phyloP scores from a whole-genome alignment of 2,113 vertebrate species.

The Percopsis transmontana region DNA sequence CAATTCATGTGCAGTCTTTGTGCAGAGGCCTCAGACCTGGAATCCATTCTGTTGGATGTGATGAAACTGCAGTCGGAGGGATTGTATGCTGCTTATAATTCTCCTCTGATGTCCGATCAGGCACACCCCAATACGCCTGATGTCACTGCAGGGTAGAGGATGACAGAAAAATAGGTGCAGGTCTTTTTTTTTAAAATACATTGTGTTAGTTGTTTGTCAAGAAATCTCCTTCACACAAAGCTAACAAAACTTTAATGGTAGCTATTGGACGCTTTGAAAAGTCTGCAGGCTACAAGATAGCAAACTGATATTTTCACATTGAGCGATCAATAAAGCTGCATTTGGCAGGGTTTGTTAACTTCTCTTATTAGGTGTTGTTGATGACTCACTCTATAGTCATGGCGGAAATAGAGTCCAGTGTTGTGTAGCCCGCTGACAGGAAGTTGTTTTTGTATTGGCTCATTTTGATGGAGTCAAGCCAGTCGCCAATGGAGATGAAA shows the following conservation, averaged over 20 bases:
- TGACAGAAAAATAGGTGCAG: slow-evolving; percentile 15
- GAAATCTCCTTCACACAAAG: too few relatives aligned
- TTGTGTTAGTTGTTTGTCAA: neutral
- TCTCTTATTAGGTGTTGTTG: neutral
- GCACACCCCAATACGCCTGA: slow-evolving; percentile 93
- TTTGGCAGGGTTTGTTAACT: neutral
- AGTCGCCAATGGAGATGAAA: slow-evolving; percentile 96
- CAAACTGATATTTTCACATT: neutral
- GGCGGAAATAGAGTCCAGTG: slow-evolving; percentile 94
- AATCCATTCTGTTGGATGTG: slow-evolving; percentile 96
- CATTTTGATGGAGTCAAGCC: slow-evolving; percentile 99
- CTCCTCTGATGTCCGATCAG: slow-evolving; percentile 99
- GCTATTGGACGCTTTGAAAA: too few relatives aligned
- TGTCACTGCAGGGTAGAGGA: slow-evolving; percentile 80
- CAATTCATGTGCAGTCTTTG: slow-evolving; percentile 61
- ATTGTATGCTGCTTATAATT: slow-evolving; percentile 99
- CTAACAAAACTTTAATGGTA: neutral
- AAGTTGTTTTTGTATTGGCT: slow-evolving; percentile 98
- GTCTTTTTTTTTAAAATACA: too few relatives aligned
- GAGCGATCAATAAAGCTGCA: neutral
- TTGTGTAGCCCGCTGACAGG: slow-evolving; percentile 94
- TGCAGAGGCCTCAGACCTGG: slow-evolving; percentile 87
- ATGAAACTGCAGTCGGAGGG: slow-evolving; percentile 94
- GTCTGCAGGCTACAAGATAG: neutral
- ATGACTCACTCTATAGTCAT: slow-evolving; percentile 96